Percentiles rank a stretch among this genome's conserved stretches.
Conservation (phyloP, 2,797 vertebrate species). For the Ammospiza maritima region DNA sequence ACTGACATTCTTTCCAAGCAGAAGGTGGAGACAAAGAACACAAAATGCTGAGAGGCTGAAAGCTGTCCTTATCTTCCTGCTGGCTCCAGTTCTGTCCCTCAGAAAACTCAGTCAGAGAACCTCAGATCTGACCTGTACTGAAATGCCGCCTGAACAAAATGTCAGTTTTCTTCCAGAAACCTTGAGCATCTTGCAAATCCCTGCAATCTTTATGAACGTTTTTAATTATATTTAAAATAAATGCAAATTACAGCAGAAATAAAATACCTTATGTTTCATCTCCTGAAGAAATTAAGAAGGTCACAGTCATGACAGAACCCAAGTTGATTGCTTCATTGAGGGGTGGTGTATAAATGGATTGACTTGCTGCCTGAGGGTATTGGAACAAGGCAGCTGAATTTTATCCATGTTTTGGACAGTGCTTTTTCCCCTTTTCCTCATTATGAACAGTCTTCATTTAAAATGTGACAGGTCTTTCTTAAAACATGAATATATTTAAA, state of each 20-base stretch:
- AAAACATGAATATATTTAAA: neutral
- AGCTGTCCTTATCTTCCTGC: neutral
- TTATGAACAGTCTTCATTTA: neutral
- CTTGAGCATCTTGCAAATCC: neutral
- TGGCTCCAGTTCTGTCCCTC: neutral
- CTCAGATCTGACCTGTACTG: neutral
- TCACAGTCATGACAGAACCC: neutral
- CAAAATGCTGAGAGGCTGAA: neutral
- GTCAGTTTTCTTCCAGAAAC: neutral
- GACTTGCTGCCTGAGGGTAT: neutral
- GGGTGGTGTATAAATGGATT: neutral
- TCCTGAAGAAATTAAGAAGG: neutral
- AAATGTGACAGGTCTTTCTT: neutral
- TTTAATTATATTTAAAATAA: neutral
- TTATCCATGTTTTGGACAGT: neutral
- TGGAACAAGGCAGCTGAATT: neutral
- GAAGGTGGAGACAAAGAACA: conserved; percentile 65
- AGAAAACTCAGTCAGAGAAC: neutral
- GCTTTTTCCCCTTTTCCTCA: neutral
- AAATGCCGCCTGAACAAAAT: neutral
- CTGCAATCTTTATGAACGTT: neutral
- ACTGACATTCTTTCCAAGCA: neutral
- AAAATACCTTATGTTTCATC: neutral
- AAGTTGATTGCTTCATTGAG: neutral
- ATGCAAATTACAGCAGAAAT: neutral